Percentiles rank a stretch among this genome's conserved stretches.
Conservation (phyloP, 1,140 invertebrate species). For the Drosophila biarmipes region DNA sequence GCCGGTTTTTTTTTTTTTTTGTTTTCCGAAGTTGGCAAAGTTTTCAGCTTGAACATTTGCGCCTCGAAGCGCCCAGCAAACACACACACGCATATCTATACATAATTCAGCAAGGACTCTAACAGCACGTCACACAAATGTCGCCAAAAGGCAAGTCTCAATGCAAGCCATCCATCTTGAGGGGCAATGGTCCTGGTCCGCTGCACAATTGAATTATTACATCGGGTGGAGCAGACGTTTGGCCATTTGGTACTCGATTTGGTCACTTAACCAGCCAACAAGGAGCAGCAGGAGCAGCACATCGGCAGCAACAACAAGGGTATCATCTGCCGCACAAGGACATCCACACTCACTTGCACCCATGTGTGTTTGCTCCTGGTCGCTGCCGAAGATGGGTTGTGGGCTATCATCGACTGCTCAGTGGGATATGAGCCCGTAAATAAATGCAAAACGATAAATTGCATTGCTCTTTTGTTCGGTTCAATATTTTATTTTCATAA, state of each 20-base stretch:
- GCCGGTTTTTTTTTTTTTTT: slow-evolving; percentile 21
- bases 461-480: neutral
- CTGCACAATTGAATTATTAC: slow-evolving; percentile 84
- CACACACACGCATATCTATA: slow-evolving; percentile 38
- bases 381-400: slow-evolving; percentile 1
- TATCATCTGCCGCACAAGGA: slow-evolving; percentile 26
- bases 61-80: slow-evolving; percentile 55
- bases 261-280: slow-evolving; percentile 71
- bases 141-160: slow-evolving; percentile 74
- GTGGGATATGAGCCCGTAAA: neutral
- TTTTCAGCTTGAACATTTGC: slow-evolving; percentile 77
- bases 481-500: slow-evolving; percentile 3
- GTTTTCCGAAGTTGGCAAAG: slow-evolving; percentile 68
- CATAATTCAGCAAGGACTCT: slow-evolving; percentile 71
- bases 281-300: slow-evolving; percentile 31
- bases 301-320: slow-evolving; percentile 37
- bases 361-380: slow-evolving; percentile 59
- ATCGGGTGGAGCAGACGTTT: slow-evolving; percentile 69
- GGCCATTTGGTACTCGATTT: slow-evolving; percentile 58
- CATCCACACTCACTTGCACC: slow-evolving; percentile 70
- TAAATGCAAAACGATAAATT: slow-evolving; percentile 10
- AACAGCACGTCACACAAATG: slow-evolving; percentile 80
- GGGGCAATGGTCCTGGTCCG: slow-evolving; percentile 11
- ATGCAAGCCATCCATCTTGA: slow-evolving; percentile 83
- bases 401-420: slow-evolving; percentile 9